Evolutionary conservation across 2,113 vertebrate genomes (phyloP), one percentile per base, ranked within the genome.

Genomic region (Hucho hucho): DNA sequence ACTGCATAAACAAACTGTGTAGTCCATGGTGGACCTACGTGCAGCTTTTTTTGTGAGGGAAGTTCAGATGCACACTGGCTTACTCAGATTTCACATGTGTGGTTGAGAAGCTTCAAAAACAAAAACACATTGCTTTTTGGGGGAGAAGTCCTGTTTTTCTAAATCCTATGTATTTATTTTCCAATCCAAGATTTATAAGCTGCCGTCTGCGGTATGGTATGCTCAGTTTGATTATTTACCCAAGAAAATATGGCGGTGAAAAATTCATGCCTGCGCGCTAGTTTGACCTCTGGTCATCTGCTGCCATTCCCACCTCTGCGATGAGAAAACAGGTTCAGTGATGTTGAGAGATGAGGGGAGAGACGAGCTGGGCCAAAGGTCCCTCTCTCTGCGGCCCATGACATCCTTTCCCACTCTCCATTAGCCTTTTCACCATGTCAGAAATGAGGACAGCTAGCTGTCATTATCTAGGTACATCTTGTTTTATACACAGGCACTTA

Each of bases 231-330:
- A 89, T 90, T 92, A 89, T 93, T 92, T 93, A 90, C 90, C 79
- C 84, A 89, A 84, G 86, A 90, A 92, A 92, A 91, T 89, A 88
- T 83, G 75, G 76, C 43, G 72, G 86, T 90, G 83, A 91, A 92
- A 93, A 92, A 90, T 90, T 87, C 75, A 90, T 92, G 87, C 70
- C 82, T 88, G 80, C 28, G 59, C 83, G 85, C 88, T 80, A 61
- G 75, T 78, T 84, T 92, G 92, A 92, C 90, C 90, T 79, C 63
- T 72, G 82, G 86, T 73, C 88, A 78, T 86, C 81, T 81, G 76
- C 69, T 78, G 80, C 73, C 76, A 77, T 70, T 75, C 74, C 76
- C 77, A 79, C 70, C 78, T 80, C 84, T 64, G 78, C 69, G 78
- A 90, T 88, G 84, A 86, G 82, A 89, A 88, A 90, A 88, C 77